Percentiles rank a stretch among this genome's conserved stretches.
Conservation (phyloP, 2,113 vertebrate species). For the Poicephalus meyeri region DNA sequence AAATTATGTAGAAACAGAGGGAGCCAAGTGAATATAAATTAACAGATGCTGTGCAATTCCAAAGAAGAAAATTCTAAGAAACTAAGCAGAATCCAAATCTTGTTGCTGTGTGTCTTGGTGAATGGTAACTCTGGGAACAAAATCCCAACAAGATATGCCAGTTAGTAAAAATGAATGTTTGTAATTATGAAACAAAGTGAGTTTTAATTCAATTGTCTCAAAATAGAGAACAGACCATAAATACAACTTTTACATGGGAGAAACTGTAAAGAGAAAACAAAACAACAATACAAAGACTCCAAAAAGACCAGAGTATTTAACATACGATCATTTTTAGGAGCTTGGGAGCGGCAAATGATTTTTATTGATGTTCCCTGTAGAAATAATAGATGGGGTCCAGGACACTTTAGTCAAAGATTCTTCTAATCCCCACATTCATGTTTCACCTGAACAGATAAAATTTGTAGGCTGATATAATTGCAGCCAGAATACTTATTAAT, state of each 20-base stretch:
- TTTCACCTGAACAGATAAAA: neutral
- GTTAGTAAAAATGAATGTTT: slow-evolving; percentile 43
- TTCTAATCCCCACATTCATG: neutral
- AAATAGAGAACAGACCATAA: slow-evolving; percentile 34
- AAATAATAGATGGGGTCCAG: neutral
- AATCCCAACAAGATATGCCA: slow-evolving; percentile 33
- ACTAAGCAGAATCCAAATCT: neutral
- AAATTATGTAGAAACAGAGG: neutral
- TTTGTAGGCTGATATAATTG: neutral
- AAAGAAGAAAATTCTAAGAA: neutral
- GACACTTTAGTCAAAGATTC: neutral
- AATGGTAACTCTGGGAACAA: slow-evolving; percentile 35
- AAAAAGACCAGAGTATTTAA: neutral
- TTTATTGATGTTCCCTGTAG: neutral
- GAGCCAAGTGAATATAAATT: neutral
- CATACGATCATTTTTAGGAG: neutral
- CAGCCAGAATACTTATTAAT: neutral
- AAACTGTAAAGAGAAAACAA: slow-evolving; percentile 23
- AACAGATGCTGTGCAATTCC: neutral
- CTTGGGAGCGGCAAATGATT: neutral
- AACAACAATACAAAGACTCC: neutral
- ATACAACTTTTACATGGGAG: neutral
- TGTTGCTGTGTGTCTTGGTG: neutral
- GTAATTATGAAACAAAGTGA: slow-evolving; percentile 20
- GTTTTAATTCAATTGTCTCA: slow-evolving; percentile 41